These are phyloP conservation scores for Diprion similis DNA, from an alignment of 1,140 invertebrate species.

Conservation along the genomic window DNA sequence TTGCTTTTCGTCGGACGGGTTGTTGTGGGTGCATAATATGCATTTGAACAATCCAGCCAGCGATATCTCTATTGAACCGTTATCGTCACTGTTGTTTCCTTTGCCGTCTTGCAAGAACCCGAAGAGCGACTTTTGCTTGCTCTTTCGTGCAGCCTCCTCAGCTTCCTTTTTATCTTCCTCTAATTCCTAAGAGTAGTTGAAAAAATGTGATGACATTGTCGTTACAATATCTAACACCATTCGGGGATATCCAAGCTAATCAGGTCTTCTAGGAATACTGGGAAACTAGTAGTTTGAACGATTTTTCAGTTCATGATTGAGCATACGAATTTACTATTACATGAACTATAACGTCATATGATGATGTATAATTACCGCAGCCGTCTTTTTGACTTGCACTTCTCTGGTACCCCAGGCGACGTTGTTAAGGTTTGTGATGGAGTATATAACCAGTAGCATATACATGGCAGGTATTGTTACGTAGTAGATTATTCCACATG, in stretches of 20 bases:
- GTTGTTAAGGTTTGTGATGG: conserved; percentile 89
- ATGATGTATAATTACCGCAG: conserved; percentile 47
- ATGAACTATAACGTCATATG: too few species aligned
- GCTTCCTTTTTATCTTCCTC: neutral
- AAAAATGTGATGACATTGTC: neutral
- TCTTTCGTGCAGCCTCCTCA: neutral
- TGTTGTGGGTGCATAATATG: conserved; percentile 67
- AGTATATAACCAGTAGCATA: conserved; percentile 89
- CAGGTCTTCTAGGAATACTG: conserved; percentile 27
- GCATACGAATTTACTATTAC: too few species aligned
- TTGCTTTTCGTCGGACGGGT: conserved; percentile 61
- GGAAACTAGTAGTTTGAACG: conserved; percentile 51
- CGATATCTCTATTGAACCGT: conserved; percentile 69
- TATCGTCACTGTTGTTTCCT: conserved; percentile 29
- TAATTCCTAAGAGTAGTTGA: neutral
- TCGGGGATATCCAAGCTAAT: neutral
- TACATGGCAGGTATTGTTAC: conserved; percentile 95
- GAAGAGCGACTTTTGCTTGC: conserved; percentile 40
- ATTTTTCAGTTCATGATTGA: conserved; percentile 24
- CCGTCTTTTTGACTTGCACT: conserved; percentile 50
- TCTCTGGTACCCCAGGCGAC: conserved; percentile 93
- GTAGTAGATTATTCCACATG: conserved; percentile 85
- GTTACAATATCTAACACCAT: neutral
- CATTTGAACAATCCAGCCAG: conserved; percentile 69
- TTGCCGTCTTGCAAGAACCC: conserved; percentile 51